Conservation (phyloP, 2,888 invertebrate genomes). For the Acrocyrtus sp. region DNA sequence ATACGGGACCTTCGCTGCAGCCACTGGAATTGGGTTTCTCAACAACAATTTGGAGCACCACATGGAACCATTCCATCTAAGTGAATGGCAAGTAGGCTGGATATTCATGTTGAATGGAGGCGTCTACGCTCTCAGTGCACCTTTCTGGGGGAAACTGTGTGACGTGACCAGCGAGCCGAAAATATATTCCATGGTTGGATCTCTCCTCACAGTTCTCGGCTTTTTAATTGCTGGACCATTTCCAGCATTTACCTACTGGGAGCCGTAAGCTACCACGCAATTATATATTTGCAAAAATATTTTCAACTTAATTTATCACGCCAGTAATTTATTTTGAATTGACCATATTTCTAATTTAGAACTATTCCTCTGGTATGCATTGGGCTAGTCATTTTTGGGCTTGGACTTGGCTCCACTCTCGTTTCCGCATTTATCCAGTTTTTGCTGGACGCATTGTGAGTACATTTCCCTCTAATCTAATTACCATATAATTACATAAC, state of each 20-base stretch:
- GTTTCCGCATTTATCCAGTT: slow-evolving; percentile 90
- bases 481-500: not conserved
- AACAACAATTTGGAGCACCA: slow-evolving; percentile 91
- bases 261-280: slow-evolving; percentile 67
- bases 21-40: slow-evolving; percentile 86
- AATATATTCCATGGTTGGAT: slow-evolving; percentile 75
- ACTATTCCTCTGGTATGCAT: slow-evolving; percentile 68
- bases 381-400: slow-evolving; percentile 81
- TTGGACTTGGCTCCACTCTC: slow-evolving; percentile 85
- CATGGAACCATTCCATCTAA: slow-evolving; percentile 77
- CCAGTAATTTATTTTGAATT: not conserved
- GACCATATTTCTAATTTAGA: not conserved
- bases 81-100: slow-evolving; percentile 77
- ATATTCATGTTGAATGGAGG: slow-evolving; percentile 89
- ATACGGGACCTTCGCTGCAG: slow-evolving; percentile 78
- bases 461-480: slow-evolving; percentile 61
- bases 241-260: slow-evolving; percentile 74
- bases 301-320: not conserved
- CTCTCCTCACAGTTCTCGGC: slow-evolving; percentile 74
- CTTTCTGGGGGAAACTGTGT: slow-evolving; percentile 83
- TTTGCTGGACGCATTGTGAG: slow-evolving; percentile 83
- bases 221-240: slow-evolving; percentile 84
- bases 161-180: slow-evolving; percentile 77
- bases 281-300: too few species aligned
- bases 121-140: slow-evolving; percentile 81